Evolutionary conservation across 2,797 vertebrate species (phyloP).

Genomic region (Lacerta agilis): DNA sequence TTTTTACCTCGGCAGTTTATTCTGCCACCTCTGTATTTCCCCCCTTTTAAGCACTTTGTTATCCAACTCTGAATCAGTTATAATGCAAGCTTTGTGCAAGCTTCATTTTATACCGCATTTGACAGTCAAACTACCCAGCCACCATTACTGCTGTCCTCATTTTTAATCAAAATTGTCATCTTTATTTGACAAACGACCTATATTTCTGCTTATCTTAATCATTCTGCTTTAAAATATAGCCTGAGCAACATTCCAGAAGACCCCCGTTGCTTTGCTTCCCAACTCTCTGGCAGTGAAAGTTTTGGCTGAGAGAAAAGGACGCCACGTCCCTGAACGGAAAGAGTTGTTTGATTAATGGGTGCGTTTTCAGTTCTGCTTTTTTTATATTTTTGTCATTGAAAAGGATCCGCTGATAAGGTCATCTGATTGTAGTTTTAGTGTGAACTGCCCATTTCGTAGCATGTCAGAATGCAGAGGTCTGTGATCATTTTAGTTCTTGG

Average conservation of each 20-base stretch:
- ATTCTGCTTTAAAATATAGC: conserved; percentile 58
- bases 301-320: conserved; percentile 60
- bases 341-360: conserved; percentile 55
- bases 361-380: conserved; percentile 51
- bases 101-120: conserved; percentile 41
- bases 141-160: conserved; percentile 37
- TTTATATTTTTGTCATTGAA: conserved; percentile 47
- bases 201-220: conserved; percentile 63
- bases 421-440: conserved; percentile 43
- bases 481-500: not conserved
- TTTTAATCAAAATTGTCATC: conserved; percentile 55
- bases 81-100: conserved; percentile 42
- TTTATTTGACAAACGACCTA: conserved; percentile 54
- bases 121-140: conserved; percentile 33
- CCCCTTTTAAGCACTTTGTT: conserved; percentile 36
- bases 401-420: conserved; percentile 53
- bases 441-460: conserved; percentile 30
- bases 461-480: conserved; percentile 38
- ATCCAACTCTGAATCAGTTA: conserved; percentile 46
- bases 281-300: conserved; percentile 33
- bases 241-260: conserved; percentile 32
- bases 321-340: conserved; percentile 29
- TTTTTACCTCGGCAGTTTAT: conserved; percentile 53
- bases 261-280: conserved; percentile 28
- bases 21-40: conserved; percentile 50